Conservation (phyloP, 2,113 vertebrate species). For the Phyllostomus hastatus region DNA sequence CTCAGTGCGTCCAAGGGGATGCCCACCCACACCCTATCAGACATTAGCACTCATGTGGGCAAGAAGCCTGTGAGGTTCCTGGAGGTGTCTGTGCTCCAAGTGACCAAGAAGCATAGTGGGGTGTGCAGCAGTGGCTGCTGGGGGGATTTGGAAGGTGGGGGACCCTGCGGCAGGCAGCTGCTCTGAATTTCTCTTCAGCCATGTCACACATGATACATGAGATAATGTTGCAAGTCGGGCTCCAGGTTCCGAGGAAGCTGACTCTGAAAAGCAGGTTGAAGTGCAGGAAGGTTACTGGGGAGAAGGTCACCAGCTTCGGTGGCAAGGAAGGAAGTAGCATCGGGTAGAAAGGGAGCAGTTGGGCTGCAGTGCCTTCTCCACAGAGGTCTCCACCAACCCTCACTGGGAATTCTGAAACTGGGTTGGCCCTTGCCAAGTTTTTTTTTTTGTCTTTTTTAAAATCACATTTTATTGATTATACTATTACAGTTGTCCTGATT, state of each 20-base stretch:
- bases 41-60: background rate
- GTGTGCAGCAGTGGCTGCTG: background rate
- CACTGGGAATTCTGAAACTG: background rate
- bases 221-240: background rate
- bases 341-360: background rate
- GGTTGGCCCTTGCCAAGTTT: background rate
- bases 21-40: background rate
- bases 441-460: background rate
- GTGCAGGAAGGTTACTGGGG: background rate
- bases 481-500: too few species aligned
- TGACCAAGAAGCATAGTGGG: background rate
- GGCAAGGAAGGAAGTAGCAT: background rate
- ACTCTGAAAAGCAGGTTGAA: background rate
- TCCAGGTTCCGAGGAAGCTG: background rate
- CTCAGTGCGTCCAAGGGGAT: background rate
- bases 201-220: rapidly evolving
- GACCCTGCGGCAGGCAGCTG: background rate
- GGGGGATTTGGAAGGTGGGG: background rate
- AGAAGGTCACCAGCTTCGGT: background rate
- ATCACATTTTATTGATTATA: too few species aligned
- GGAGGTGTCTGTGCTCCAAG: background rate
- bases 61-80: background rate
- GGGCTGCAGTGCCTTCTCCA: background rate
- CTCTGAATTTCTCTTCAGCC: background rate
- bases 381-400: background rate